These are phyloP conservation scores for Caretta caretta DNA, from an alignment of 2,113 vertebrate species.

Conservation along the genomic window DNA sequence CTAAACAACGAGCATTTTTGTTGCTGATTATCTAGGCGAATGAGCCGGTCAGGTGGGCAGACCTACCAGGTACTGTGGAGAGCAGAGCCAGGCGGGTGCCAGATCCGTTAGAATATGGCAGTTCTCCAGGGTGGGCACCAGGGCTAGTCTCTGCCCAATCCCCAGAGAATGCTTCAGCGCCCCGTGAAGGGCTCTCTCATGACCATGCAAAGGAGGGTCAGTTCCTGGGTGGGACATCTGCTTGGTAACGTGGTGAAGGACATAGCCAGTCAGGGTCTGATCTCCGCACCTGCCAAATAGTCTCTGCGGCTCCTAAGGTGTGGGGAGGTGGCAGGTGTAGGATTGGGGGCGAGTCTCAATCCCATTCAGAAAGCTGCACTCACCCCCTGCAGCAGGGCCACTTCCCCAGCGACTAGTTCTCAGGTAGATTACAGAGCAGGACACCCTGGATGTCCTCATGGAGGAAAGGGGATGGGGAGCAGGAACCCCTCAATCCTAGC, in stretches of 20 bases:
- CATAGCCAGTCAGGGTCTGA: not conserved
- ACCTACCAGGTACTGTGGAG: not conserved
- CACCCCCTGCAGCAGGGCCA: not conserved
- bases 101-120: not conserved
- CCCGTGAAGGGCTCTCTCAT: not conserved
- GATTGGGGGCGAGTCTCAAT: not conserved
- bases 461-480: not conserved
- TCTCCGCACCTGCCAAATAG: not conserved
- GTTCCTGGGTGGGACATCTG: not conserved
- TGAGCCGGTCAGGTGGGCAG: not conserved
- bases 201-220: not conserved
- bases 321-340: not conserved
- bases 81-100: not conserved
- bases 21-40: not conserved
- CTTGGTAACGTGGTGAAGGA: not conserved
- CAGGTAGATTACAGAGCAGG: not conserved
- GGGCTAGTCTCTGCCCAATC: not conserved
- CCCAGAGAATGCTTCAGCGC: too few species aligned
- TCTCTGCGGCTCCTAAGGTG: not conserved
- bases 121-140: not conserved
- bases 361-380: not conserved
- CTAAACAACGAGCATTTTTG: not conserved
- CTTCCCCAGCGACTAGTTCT: not conserved
- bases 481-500: not conserved
- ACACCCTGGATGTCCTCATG: too few species aligned